Percentiles rank a stretch among this genome's conserved stretches.
These are phyloP conservation scores for Rhagium mordax DNA, from an alignment of 2,888 invertebrate species.

Conservation along the genomic window DNA sequence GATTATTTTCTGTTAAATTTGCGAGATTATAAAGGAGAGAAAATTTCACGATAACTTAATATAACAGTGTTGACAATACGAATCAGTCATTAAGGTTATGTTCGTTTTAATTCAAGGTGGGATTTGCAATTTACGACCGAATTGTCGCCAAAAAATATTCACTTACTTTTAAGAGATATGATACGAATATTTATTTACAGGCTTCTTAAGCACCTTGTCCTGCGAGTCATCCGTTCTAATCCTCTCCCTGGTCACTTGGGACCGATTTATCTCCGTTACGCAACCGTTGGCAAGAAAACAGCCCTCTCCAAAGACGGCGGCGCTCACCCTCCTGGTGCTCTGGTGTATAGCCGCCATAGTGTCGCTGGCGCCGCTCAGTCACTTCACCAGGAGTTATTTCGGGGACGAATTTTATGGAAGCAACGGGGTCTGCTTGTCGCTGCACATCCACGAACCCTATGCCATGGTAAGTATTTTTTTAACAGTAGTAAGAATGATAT, in stretches of 20 bases:
- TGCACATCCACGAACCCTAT: conserved; percentile 76
- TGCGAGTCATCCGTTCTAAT: conserved; percentile 77
- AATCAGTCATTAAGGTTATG: no score
- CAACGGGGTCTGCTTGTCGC: conserved; percentile 75
- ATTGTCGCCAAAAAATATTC: no score
- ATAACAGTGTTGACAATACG: no score
- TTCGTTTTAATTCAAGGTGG: no score
- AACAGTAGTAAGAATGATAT: no score
- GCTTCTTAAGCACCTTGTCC: conserved; percentile 75
- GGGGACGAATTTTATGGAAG: conserved; percentile 74
- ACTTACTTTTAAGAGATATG: no score
- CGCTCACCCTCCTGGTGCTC: conserved; percentile 69
- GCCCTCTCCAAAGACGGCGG: conserved; percentile 69
- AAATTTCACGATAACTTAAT: no score
- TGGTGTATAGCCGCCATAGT: conserved; percentile 72
- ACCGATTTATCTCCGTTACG: conserved; percentile 76
- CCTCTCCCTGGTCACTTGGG: conserved; percentile 75
- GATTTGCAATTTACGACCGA: no score
- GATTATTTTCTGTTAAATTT: no score
- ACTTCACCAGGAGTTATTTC: conserved; percentile 70
- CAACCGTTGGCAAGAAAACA: conserved; percentile 71
- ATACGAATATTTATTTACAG: conserved; percentile 60
- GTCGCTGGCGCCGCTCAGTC: conserved; percentile 71
- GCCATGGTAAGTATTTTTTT: conserved; percentile 68
- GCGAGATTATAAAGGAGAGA: no score